Base-by-base conservation (phyloP, 2,113 vertebrate genomes). In the Tonatia bakeri region DNA sequence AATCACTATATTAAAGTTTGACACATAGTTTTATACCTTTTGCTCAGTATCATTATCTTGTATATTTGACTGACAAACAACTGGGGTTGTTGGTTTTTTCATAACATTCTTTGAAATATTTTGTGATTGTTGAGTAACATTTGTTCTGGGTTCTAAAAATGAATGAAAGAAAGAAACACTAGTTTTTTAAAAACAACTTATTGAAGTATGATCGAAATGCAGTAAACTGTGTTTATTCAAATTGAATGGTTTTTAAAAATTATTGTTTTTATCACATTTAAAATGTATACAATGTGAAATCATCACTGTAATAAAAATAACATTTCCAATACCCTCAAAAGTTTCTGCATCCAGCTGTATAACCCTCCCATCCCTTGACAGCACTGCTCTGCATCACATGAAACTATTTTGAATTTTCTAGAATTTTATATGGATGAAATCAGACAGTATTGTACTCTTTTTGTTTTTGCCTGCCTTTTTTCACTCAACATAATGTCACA, bases 1-100 rank as follows among this genome's bases (percentile, higher is more conserved):
- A 87, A 79, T 38, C 36, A 91, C 31, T 67, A 47, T 47, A 50
- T 1, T 79, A 76, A 93, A 91, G 9, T 77, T 73, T 64, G 36
- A 67, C 50, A 79, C 2, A 56, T 40, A 73, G 64, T 38, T 47
- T 84, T 59, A 90, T 96, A 97, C 97, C 97, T 97, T 97, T 94
- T 83, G 54, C 87, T 96, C 85, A 70, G 13, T 72, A 67, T 1
- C 14, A 70, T n/a, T 82, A 59, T 95, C 64, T 6, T 50, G 76
- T 19, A 38, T 1, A 17, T 90, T 47, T 81, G 31, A 13, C 1
- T 75, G 92, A 69, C 4, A 26, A 64, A 43, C 4, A 69, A 19
- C 14, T 64, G 95, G 59, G 69, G 52, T 33, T 69, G 50, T 4
- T 43, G 67, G 13, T 14, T 73, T 84, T 95, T 92, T 92, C 3